Percentiles rank a stretch among this genome's conserved stretches.
Evolutionary conservation across 2,797 vertebrate species (phyloP).

Genomic region (Coregonus suidteri): DNA sequence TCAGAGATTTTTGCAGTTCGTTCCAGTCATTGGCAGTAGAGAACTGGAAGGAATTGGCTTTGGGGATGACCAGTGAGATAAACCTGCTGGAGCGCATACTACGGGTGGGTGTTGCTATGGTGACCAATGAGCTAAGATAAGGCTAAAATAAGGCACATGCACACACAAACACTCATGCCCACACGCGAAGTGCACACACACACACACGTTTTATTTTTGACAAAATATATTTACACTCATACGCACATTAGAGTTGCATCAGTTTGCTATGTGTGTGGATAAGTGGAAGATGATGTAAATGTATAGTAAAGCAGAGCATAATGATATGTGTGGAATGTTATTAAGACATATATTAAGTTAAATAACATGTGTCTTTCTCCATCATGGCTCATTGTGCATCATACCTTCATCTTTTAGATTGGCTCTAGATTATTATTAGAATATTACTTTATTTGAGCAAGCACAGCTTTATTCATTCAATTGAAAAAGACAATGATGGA

Average conservation of each 20-base stretch:
- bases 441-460: slow-evolving; percentile 40
- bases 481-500: slow-evolving; percentile 69
- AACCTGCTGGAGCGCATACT: too few species aligned
- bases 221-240: background rate
- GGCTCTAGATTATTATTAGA: slow-evolving; percentile 44
- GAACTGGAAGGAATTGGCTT: too few species aligned
- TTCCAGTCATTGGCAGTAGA: too few species aligned
- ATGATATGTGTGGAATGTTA: background rate
- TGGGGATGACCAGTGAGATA: too few species aligned
- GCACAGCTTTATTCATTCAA: slow-evolving; percentile 70
- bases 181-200: background rate
- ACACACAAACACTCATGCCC: too few species aligned
- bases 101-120: too few species aligned
- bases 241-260: background rate
- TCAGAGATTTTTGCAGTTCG: too few species aligned
- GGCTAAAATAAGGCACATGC: background rate
- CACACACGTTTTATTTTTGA: background rate
- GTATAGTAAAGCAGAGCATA: too few species aligned
- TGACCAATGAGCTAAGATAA: too few species aligned
- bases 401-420: slow-evolving; percentile 42
- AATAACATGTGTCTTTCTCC: background rate
- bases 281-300: too few species aligned
- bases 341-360: background rate
- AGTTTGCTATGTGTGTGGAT: too few species aligned
- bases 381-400: slow-evolving; percentile 26